Percentiles rank a stretch among this genome's conserved stretches.
phyloP scores from a whole-genome alignment of 2,797 vertebrate genomes.

The Gobionotothen gibberifrons region DNA sequence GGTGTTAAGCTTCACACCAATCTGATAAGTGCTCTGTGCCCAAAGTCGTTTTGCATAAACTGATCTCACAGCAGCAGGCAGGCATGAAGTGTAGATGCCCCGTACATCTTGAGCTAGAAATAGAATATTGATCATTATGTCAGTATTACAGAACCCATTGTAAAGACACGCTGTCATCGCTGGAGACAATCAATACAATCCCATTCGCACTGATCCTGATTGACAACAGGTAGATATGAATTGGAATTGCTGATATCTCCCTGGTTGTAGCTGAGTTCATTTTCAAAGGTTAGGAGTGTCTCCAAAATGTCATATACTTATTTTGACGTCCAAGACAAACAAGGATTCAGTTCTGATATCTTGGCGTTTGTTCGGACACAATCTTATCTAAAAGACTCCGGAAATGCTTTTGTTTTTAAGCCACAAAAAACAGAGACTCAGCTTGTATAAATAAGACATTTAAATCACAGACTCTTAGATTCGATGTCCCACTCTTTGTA shows the following conservation, averaged over 20 bases:
- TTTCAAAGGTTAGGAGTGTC: background rate
- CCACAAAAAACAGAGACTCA: background rate
- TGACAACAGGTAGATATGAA: slow-evolving; percentile 22
- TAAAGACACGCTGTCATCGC: slow-evolving; percentile 33
- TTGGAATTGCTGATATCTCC: slow-evolving; percentile 20
- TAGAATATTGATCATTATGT: slow-evolving; percentile 35
- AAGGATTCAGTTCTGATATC: background rate
- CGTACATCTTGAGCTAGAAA: slow-evolving; percentile 27
- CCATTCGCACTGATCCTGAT: slow-evolving; percentile 31
- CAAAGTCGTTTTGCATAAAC: slow-evolving; percentile 52
- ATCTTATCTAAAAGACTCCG: background rate
- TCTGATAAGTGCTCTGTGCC: slow-evolving; percentile 70
- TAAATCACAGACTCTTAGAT: slow-evolving; percentile 4
- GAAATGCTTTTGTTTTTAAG: background rate
- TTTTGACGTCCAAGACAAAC: background rate
- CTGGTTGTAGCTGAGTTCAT: background rate
- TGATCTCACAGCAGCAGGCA: slow-evolving; percentile 10
- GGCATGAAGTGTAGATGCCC: slow-evolving; percentile 12
- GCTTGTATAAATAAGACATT: background rate
- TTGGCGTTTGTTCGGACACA: background rate
- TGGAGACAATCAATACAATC: slow-evolving; percentile 43
- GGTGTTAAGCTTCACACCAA: slow-evolving; percentile 62
- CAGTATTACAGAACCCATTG: slow-evolving; percentile 22
- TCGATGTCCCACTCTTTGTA: background rate
- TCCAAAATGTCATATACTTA: background rate